Conservation (phyloP, 2,113 vertebrate genomes). For the Pampusana beccarii region DNA sequence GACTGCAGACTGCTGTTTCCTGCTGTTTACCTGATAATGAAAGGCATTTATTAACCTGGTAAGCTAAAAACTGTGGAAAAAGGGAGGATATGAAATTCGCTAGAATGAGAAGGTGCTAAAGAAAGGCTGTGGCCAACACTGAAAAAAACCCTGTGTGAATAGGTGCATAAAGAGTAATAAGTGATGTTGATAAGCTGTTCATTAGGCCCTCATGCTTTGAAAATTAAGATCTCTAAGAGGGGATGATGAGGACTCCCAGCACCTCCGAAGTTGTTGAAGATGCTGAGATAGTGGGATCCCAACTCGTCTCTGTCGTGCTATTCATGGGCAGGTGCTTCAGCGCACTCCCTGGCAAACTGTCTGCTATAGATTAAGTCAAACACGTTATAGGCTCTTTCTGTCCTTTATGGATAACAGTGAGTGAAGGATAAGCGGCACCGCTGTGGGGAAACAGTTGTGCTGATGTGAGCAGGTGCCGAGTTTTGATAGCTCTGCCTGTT, state of each 20-base stretch:
- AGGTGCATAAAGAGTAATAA: neutral
- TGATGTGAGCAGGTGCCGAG: neutral
- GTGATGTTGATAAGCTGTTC: neutral
- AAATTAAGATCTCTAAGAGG: neutral
- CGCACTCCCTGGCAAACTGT: neutral
- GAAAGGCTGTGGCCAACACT: neutral
- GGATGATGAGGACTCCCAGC: neutral
- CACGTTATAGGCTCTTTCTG: fast-evolving
- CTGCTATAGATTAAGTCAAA: neutral
- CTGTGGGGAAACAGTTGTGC: neutral
- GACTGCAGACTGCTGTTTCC: neutral
- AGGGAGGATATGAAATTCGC: neutral
- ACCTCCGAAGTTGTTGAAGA: neutral
- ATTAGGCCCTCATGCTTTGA: neutral
- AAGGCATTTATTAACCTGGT: neutral
- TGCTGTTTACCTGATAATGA: neutral
- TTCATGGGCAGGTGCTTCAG: neutral
- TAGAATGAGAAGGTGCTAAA: neutral
- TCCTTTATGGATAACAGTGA: fast-evolving
- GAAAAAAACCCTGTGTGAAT: neutral
- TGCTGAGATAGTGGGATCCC: neutral
- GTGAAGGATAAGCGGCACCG: neutral
- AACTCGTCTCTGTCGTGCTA: neutral
- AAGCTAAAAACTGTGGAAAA: neutral
- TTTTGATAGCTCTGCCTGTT: neutral